Percentiles rank a stretch among this genome's conserved stretches.
phyloP scores from a whole-genome alignment of 2,797 vertebrate genomes.

The Neosilurus mollespiculum region DNA sequence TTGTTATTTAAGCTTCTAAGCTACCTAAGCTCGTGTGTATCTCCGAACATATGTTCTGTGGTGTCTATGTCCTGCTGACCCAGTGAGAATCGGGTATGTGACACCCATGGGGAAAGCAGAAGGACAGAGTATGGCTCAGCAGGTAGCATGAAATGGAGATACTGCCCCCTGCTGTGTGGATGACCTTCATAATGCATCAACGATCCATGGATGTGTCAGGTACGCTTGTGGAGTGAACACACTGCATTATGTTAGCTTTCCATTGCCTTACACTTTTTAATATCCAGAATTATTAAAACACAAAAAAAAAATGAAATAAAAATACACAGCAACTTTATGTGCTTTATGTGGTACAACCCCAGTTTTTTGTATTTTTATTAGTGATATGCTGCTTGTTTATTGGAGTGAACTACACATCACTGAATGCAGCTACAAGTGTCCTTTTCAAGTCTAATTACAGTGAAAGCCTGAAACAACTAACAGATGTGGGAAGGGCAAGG shows the following conservation, averaged over 20 bases:
- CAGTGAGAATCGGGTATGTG: conserved; percentile 41
- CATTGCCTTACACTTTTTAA: background rate
- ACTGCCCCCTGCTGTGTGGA: conserved; percentile 70
- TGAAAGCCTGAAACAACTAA: conserved; percentile 61
- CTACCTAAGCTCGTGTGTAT: background rate
- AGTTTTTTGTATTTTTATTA: conserved; percentile 1
- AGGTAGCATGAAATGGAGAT: conserved; percentile 57
- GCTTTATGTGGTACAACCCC: background rate
- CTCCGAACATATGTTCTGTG: no score
- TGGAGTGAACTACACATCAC: conserved; percentile 64
- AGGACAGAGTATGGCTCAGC: conserved; percentile 55
- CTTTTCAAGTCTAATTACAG: conserved; percentile 80
- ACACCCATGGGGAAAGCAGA: conserved; percentile 45
- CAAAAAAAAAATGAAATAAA: background rate
- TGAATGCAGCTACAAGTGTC: conserved; percentile 73
- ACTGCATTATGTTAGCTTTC: conserved; percentile 43
- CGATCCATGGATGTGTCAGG: conserved; percentile 66
- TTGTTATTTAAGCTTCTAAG: conserved; percentile 29
- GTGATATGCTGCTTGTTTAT: conserved; percentile 56
- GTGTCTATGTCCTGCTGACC: conserved; percentile 37
- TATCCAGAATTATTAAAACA: background rate
- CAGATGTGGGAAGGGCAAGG: conserved; percentile 43
- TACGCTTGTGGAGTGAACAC: conserved; percentile 62
- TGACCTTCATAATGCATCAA: conserved; percentile 69
- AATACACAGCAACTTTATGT: background rate